These are phyloP conservation scores for Oryzias sinensis DNA, from an alignment of 2,797 vertebrate genomes.

Conservation along the genomic window DNA sequence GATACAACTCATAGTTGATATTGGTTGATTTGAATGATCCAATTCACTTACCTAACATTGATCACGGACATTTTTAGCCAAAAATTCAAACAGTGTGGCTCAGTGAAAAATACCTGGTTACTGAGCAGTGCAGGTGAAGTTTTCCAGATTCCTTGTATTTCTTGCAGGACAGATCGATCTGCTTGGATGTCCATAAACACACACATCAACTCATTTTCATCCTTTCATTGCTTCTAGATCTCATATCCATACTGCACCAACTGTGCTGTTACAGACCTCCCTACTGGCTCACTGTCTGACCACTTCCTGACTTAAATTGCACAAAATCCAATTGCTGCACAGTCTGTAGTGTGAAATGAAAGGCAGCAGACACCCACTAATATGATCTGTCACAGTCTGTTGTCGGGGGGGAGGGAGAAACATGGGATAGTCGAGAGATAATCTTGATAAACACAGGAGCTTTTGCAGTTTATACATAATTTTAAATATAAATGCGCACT, in stretches of 20 bases:
- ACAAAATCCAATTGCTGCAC: constrained; percentile 57
- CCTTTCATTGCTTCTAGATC: constrained; percentile 41
- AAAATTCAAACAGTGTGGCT: too few species aligned
- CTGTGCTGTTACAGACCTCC: constrained; percentile 31
- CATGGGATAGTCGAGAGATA: constrained; percentile 46
- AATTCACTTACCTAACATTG: too few species aligned
- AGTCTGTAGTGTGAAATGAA: constrained; percentile 64
- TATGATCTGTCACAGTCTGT: constrained; percentile 71
- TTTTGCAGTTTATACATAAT: constrained; percentile 58
- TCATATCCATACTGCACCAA: constrained; percentile 34
- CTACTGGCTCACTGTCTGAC: constrained; percentile 37
- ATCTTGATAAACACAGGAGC: constrained; percentile 65
- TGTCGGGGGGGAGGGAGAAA: constrained; percentile 43
- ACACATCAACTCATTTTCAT: constrained; percentile 8
- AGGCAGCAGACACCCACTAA: constrained; percentile 62
- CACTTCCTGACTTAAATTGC: constrained; percentile 52
- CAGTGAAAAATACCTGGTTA: too few species aligned
- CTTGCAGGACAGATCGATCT: too few species aligned
- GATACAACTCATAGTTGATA: too few species aligned
- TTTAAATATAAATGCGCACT: constrained; percentile 72
- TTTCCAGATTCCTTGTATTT: too few species aligned
- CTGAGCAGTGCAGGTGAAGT: too few species aligned
- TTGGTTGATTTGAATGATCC: too few species aligned
- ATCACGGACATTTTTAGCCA: too few species aligned
- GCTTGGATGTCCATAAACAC: constrained; percentile 5